Evolutionary conservation across 1,140 invertebrate species (phyloP), one percentile per base, ranked within the genome.

Genomic region (Diorhabda carinulata): DNA sequence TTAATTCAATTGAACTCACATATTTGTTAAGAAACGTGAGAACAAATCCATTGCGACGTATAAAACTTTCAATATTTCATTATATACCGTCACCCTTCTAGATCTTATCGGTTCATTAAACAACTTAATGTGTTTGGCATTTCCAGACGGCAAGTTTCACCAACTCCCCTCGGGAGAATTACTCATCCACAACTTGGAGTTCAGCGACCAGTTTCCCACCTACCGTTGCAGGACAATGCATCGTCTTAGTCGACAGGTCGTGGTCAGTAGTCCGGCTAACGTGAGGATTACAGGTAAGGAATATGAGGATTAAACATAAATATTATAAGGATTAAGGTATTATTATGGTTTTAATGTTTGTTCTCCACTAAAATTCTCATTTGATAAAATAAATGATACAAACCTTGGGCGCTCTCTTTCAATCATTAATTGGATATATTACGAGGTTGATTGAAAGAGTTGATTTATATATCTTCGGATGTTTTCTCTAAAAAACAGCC

Each of bases 221-320:
- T 93, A 91, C 81, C 87, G 88, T 69, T 93, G 92, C 77, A 87
- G 90, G 72, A 92, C 91, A 64, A 90, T 91, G 84, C 90, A 93
- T 81, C 84, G 88, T 57, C 85, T 93, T 41, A 92, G 91, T 69
- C 86, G 89, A 72, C 86, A 90, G 84, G 87, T 90, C 64, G 89
- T 91, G 66, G 84, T 88, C 69, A 92, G 91, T 79, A 86, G 86
- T 42, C 85, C 89, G 57, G 90, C 90, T 9, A 89, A 87, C 77
- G 86, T 93, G 67, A 85, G 89, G 74, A 89, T 92, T 80, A 86
- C 87, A 77, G 88, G 88, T 90, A 83, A 84, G 85, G 84, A 40
- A 78, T 52, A 2, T 52, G 6, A n/a, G 47, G 47, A n/a, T n/a
- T 52, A 52, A n/a, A 52, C n/a, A 52, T 52, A 52, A 52, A 52